A percentile compares a stretch with the other conserved stretches of the same genome.
Evolutionary conservation across 2,888 invertebrate species (phyloP).

Genomic region (Xestoiulus laeticollis): DNA sequence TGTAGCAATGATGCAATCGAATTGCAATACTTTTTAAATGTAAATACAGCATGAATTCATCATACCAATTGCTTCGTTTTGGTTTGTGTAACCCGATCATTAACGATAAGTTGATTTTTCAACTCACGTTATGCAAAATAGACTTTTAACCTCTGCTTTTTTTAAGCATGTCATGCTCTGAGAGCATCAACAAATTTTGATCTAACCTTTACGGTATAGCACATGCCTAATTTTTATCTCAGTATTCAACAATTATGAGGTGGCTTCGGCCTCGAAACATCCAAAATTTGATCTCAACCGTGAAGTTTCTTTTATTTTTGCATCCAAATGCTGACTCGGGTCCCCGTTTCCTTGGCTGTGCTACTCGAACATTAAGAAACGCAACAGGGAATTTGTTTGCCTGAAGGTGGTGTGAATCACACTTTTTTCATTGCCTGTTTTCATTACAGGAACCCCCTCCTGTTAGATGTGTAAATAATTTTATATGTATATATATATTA

Average conservation of each 20-base stretch:
- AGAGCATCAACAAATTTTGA: neutral
- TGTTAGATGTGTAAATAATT: conserved; percentile 48
- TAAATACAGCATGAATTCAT: neutral
- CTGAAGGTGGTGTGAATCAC: conserved; percentile 49
- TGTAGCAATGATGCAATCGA: neutral
- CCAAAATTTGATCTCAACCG: neutral
- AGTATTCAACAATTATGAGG: neutral
- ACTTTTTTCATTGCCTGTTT: conserved; percentile 49
- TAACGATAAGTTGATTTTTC: neutral
- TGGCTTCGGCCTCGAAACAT: neutral
- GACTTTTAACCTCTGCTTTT: too few relatives aligned
- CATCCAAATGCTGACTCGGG: neutral
- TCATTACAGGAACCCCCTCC: conserved; percentile 46
- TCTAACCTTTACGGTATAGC: neutral
- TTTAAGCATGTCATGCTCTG: neutral
- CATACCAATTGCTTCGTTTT: neutral
- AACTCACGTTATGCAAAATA: too few relatives aligned
- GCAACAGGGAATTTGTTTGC: conserved; percentile 47
- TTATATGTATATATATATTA: conserved; percentile 41
- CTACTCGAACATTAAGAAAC: conserved; percentile 36
- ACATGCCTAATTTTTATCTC: neutral
- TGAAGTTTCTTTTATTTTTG: neutral
- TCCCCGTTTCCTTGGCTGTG: conserved; percentile 31
- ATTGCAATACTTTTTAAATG: conserved; percentile 20
- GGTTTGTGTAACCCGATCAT: neutral